Evolutionary conservation across 2,113 vertebrate genomes (phyloP).

Genomic region (chimpanzee (Pan troglodytes)): NHGRI_mPanTro3-v2.1_pri NC_072402.2:103624001-103624500

Average conservation of each 20-base stretch:
- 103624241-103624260: background rate
- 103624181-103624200: too few relatives aligned
- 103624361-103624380: background rate
- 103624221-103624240: background rate
- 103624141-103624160: background rate
- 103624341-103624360: background rate
- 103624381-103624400: background rate
- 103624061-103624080: background rate
- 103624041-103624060: rapidly evolving
- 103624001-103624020: background rate
- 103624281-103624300: background rate
- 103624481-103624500: background rate
- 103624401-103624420: background rate
- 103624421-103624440: background rate
- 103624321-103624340: background rate
- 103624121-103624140: too few relatives aligned
- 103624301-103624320: background rate
- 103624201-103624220: background rate
- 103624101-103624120: background rate
- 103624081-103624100: background rate
- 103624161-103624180: background rate
- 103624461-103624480: background rate
- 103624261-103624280: background rate
- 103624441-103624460: background rate
- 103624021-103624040: background rate